Evolutionary conservation across 2,888 invertebrate genomes (phyloP).

Genomic region (Ophioninae sp.): DNA sequence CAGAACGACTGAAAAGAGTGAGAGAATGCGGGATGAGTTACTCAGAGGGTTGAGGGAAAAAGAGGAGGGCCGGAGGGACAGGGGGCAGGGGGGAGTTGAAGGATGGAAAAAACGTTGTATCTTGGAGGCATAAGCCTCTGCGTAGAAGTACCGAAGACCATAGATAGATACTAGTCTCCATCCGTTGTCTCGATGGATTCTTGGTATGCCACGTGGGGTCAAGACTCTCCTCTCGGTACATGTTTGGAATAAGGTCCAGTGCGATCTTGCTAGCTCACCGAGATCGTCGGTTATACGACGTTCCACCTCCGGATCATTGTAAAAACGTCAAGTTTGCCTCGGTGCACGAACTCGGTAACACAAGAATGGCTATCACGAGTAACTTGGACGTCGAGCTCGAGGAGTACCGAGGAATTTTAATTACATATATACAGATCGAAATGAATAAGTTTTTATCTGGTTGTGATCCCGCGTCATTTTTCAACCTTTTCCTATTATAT

Average conservation of each 20-base stretch:
- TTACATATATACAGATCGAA: conserved; percentile 23
- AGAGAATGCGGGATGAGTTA: conserved; percentile 21
- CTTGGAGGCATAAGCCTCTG: conserved; percentile 8
- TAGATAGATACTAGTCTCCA: conserved; percentile 69
- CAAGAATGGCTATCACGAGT: conserved; percentile 49
- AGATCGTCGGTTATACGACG: conserved; percentile 61
- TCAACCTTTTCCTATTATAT: not conserved
- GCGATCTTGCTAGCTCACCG: conserved; percentile 51
- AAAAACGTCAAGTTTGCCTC: conserved; percentile 49
- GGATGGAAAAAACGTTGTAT: no score
- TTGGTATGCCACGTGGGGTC: conserved; percentile 71
- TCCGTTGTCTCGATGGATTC: conserved; percentile 71
- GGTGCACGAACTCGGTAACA: conserved; percentile 41
- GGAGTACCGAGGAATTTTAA: conserved; percentile 36
- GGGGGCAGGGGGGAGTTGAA: not conserved
- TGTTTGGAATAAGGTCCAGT: conserved; percentile 69
- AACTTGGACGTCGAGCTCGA: not conserved
- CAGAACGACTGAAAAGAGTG: conserved; percentile 14
- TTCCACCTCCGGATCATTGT: conserved; percentile 39
- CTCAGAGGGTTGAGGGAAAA: conserved; percentile 10
- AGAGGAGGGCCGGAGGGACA: not conserved
- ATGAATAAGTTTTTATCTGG: conserved; percentile 14
- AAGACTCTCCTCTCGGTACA: conserved; percentile 74
- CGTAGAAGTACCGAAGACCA: conserved; percentile 62
- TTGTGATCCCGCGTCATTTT: not conserved